These are phyloP conservation scores for Tachuris rubrigastra DNA, from an alignment of 2,113 vertebrate genomes.

Conservation along the genomic window DNA sequence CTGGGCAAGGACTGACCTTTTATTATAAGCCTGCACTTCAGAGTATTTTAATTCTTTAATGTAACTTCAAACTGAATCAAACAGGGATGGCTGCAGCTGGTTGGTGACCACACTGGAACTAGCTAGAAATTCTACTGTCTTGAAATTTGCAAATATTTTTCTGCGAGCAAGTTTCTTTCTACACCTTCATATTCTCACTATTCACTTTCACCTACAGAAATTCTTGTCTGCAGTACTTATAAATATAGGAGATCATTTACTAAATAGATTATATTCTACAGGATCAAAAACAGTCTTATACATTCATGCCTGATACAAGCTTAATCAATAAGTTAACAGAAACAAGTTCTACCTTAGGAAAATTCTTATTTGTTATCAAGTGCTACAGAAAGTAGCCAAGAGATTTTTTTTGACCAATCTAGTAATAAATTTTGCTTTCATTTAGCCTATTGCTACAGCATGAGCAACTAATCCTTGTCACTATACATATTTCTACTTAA, in stretches of 20 bases:
- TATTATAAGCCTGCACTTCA: neutral
- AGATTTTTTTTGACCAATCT: neutral
- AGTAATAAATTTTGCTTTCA: neutral
- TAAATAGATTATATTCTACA: neutral
- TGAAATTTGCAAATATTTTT: neutral
- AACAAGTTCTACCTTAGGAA: neutral
- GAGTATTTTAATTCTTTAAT: neutral
- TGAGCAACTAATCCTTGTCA: neutral
- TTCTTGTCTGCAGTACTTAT: neutral
- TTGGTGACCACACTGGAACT: neutral
- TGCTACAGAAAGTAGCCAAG: neutral
- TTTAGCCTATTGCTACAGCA: neutral
- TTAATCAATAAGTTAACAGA: neutral
- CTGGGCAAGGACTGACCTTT: neutral
- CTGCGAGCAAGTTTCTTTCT: neutral
- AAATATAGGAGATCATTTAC: neutral
- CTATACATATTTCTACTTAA: neutral
- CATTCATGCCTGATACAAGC: neutral
- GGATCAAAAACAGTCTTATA: neutral
- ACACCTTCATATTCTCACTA: neutral
- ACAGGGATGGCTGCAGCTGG: neutral
- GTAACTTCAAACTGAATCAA: neutral
- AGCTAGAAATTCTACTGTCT: neutral
- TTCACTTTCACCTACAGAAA: neutral
- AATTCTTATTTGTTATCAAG: neutral